Percentiles rank a stretch among this genome's conserved stretches.
Conservation (phyloP, 2,797 vertebrate genomes). For the Macroramphosus scolopax region DNA sequence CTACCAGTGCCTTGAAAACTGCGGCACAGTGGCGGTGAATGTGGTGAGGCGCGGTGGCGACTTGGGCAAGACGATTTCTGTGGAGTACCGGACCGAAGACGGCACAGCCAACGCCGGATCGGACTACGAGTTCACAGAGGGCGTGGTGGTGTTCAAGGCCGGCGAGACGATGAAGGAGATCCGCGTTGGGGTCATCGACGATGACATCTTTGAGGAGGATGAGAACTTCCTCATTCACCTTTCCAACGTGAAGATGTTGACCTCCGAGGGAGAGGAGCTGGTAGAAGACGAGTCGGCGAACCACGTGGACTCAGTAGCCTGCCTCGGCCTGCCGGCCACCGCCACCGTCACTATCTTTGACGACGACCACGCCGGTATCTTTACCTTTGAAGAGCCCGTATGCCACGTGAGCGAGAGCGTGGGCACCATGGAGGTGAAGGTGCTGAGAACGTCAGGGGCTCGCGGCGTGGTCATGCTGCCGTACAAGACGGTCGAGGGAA, state of each 20-base stretch:
- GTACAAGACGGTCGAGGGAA: constrained; percentile 95
- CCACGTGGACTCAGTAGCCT: constrained; percentile 83
- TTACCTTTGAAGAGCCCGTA: constrained; percentile 94
- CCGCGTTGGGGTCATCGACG: constrained; percentile 94
- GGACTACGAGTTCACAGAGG: constrained; percentile 98
- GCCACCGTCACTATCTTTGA: constrained; percentile 98
- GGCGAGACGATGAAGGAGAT: constrained; percentile 95
- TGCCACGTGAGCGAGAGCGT: constrained; percentile 94
- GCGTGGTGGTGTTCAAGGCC: constrained; percentile 91
- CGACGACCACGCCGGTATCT: constrained; percentile 98
- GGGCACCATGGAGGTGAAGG: constrained; percentile 96
- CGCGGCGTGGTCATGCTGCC: constrained; percentile 93
- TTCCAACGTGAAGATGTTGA: constrained; percentile 84
- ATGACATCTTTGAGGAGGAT: constrained; percentile 98
- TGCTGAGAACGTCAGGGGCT: constrained; percentile 94
- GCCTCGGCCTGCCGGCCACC: constrained; percentile 84
- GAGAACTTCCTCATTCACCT: constrained; percentile 98
- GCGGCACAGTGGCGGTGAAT: constrained; percentile 92
- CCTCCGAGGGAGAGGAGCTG: constrained; percentile 78
- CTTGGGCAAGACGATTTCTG: constrained; percentile 85
- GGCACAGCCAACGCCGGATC: constrained; percentile 96
- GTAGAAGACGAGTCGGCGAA: constrained; percentile 82
- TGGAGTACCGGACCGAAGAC: constrained; percentile 97
- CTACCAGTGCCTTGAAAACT: constrained; percentile 98
- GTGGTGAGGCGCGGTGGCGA: constrained; percentile 92